Evolutionary conservation across 2,888 invertebrate species (phyloP), one percentile per base, ranked within the genome.

Genomic region (Quadroppia sp.): DNA sequence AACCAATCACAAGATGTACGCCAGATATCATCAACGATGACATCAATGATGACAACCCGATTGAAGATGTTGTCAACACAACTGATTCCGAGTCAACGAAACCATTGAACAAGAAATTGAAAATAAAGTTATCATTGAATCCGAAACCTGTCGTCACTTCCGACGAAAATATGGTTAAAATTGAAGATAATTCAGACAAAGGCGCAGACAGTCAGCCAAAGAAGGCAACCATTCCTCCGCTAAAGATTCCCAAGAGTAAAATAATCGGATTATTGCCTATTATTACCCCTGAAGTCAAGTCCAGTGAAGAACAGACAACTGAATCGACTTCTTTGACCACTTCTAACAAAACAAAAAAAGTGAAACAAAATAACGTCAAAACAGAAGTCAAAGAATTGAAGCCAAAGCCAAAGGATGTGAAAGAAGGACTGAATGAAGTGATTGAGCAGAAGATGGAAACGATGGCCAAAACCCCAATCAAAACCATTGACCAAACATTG

Each of bases 181-280:
- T 48, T 36, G 72, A 69, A 71, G 28, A 40, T 30, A 56, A 82
- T 75, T 80, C 80, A 78, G 81, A 81, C 73, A 79, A 79, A 53
- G 81, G 81, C 4, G 6, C 17, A 15, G 17, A 59, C 17, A 59
- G 30, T 32, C 1, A 3, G 15, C 36, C 67, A 42, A 67, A 67
- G 42, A 67, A 67, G 42, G n/a, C 61, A n/a, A 61, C 67, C 9
- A 67, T 67, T 42, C 67, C 67, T 7, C n/a, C 40, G 25, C 67
- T 67, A 1, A 67, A 67, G 67, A 67, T 67, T 42, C 67, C 67
- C 25, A 67, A 67, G 23, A 67, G 67, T 42, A 67, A 67, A 23
- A 67, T 67, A 40, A 67, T 13, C 1, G 67, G 67, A 20, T 42
- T 67, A 42, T 20, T 42, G 23, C 67, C 67, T 20, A 61, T 15